Base-by-base conservation (phyloP, 2,113 vertebrate genomes). In the Ptilorrhoa leucosticta region DNA sequence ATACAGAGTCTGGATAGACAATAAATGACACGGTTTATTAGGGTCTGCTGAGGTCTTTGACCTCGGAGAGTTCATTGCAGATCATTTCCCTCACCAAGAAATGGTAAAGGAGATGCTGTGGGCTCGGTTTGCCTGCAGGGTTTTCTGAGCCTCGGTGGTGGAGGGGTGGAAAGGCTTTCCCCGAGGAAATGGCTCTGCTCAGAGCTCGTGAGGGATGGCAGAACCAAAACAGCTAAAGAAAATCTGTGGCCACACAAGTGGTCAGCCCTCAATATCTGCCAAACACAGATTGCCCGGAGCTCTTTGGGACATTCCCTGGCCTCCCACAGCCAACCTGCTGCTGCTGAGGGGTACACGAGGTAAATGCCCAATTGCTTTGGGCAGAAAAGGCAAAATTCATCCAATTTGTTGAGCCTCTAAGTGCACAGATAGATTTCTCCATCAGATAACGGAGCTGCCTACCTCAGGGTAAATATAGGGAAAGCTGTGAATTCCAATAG, bases 241-340 rank as follows among this genome's bases (percentile, higher is more conserved):
- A 58, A 76, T 22, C 4, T 53, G 65, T 39, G 83, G 40, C 64
- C 31, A 4, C 6, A 3, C 3, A 11, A 37, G 54, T 2, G 33
- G 45, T 13, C 22, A 35, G 23, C 10, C 65, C 71, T 76, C 28
- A 19, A 0, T 8, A 6, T 39, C 37, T 89, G 71, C 83, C 30
- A 10, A 16, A 5, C 7, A 3, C 56, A 10, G 50, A 16, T 14
- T 72, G 44, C 31, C 28, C 1, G 10, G 12, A 7, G 44, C 35
- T 5, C 37, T 30, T 14, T 28, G 71, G 42, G 53, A 65, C 40
- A 0, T 30, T 58, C 53, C 53, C 15, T 61, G 39, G 20, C 20
- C 8, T 15, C 30, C 2, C 10, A 22, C 1, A 18, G 37, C 45
- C 72, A 39, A 8, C 7, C 0, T 0, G 7, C 33, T 42, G 90